Evolutionary conservation across 2,888 invertebrate species (phyloP).

Genomic region (Scrobipalpa atriplicella): DNA sequence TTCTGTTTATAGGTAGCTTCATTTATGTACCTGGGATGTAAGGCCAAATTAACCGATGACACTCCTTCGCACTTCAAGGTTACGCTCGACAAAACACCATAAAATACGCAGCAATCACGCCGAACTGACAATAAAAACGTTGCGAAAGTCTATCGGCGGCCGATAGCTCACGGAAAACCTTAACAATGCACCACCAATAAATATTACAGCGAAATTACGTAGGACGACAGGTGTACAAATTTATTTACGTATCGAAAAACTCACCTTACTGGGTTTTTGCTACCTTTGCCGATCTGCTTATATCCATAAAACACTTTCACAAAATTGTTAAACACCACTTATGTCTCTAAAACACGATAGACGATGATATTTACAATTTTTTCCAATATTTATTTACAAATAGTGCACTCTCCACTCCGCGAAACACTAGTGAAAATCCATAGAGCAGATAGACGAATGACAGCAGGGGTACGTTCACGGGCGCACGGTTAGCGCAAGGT

Average conservation of each 20-base stretch:
- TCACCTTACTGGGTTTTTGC: slow-evolving; percentile 55
- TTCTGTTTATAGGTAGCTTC: slow-evolving; percentile 31
- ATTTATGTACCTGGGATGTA: slow-evolving; percentile 44
- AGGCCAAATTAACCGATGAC: slow-evolving; percentile 57
- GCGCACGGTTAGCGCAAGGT: no score
- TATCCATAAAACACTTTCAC: slow-evolving; percentile 65
- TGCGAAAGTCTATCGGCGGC: slow-evolving; percentile 41
- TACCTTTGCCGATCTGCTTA: slow-evolving; percentile 36
- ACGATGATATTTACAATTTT: slow-evolving; percentile 60
- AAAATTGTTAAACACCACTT: slow-evolving; percentile 42
- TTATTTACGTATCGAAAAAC: slow-evolving; percentile 41
- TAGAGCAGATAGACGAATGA: slow-evolving; percentile 48
- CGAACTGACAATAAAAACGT: slow-evolving; percentile 38
- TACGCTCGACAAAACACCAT: slow-evolving; percentile 52
- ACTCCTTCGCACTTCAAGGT: slow-evolving; percentile 59
- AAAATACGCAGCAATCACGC: slow-evolving; percentile 38
- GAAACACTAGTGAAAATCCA: slow-evolving; percentile 58
- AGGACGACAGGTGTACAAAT: slow-evolving; percentile 39
- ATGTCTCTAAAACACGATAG: slow-evolving; percentile 43
- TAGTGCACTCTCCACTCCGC: slow-evolving; percentile 60
- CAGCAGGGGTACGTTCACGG: slow-evolving; percentile 14
- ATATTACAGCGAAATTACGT: slow-evolving; percentile 34
- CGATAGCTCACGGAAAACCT: slow-evolving; percentile 35
- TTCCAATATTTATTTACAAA: slow-evolving; percentile 71
- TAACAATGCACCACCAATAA: slow-evolving; percentile 38